phyloP scores from a whole-genome alignment of 2,113 vertebrate genomes.

The Noctilio leporinus region DNA sequence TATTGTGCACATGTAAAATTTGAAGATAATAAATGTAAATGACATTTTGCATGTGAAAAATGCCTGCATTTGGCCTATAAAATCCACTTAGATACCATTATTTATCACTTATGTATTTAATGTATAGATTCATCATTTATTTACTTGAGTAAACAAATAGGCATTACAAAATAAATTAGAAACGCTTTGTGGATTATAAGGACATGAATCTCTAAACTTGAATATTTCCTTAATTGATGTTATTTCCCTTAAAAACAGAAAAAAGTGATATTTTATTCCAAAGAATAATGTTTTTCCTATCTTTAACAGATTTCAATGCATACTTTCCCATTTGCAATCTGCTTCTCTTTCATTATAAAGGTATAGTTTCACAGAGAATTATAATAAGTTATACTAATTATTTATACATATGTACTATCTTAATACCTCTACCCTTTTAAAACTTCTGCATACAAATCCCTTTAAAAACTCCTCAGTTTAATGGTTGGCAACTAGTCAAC shows the following conservation, averaged over 20 bases:
- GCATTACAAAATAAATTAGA: background rate
- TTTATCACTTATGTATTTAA: background rate
- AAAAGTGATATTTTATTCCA: background rate
- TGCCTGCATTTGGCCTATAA: background rate
- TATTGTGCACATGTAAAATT: background rate
- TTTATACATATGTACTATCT: slow-evolving; percentile 37
- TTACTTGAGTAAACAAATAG: background rate
- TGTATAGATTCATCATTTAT: background rate
- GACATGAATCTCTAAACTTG: background rate
- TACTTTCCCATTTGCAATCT: background rate
- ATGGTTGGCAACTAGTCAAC: slow-evolving; percentile 49
- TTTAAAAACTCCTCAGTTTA: slow-evolving; percentile 56
- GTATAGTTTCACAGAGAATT: slow-evolving; percentile 22
- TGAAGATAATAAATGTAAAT: slow-evolving; percentile 35
- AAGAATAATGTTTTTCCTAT: slow-evolving; percentile 3
- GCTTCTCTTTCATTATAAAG: slow-evolving; percentile 30
- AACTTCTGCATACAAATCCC: background rate
- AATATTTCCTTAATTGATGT: background rate
- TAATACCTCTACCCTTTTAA: slow-evolving; percentile 51
- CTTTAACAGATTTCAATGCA: slow-evolving; percentile 1
- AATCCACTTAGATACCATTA: background rate
- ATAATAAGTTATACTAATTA: slow-evolving; percentile 1
- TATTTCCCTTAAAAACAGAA: slow-evolving; percentile 11
- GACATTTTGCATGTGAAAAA: background rate
- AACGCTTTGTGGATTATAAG: background rate